phyloP scores from a whole-genome alignment of 2,797 vertebrate genomes.

The Sebastolobus alascanus region DNA sequence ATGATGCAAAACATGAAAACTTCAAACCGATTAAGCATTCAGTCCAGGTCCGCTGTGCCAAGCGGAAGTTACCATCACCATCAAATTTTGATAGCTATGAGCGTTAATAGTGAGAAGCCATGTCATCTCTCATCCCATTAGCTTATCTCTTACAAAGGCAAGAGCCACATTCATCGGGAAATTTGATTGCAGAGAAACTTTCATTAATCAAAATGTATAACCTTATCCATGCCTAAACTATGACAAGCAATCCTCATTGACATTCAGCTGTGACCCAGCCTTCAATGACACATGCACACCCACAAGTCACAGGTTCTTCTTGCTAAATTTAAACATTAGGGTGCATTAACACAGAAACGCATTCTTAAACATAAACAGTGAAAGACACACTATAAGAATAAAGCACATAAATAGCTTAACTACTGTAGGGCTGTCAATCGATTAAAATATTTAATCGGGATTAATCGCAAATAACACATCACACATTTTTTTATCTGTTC shows the following conservation, averaged over 20 bases:
- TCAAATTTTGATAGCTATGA: slow-evolving; percentile 38
- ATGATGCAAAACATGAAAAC: slow-evolving; percentile 5
- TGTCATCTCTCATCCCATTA: slow-evolving; percentile 61
- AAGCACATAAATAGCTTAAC: background rate
- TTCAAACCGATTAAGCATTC: slow-evolving; percentile 45
- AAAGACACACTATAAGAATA: background rate
- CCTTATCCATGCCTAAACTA: slow-evolving; percentile 19
- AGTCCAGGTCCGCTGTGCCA: slow-evolving; percentile 8
- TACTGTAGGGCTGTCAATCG: too few species aligned
- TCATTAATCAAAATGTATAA: slow-evolving; percentile 63
- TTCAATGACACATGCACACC: slow-evolving; percentile 17
- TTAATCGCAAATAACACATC: too few species aligned
- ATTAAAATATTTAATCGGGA: too few species aligned
- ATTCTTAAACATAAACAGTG: background rate
- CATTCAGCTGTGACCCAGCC: slow-evolving; percentile 31
- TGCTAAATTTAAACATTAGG: background rate
- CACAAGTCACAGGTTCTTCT: background rate
- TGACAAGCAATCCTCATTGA: slow-evolving; percentile 35
- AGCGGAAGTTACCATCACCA: slow-evolving; percentile 31
- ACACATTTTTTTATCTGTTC: too few species aligned
- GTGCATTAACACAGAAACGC: background rate
- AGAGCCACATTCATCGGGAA: slow-evolving; percentile 61
- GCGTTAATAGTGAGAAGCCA: slow-evolving; percentile 50
- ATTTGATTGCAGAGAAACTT: slow-evolving; percentile 43
- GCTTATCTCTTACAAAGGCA: slow-evolving; percentile 41